Evolutionary conservation across 2,113 vertebrate genomes (phyloP).

Genomic region (Charina bottae): DNA sequence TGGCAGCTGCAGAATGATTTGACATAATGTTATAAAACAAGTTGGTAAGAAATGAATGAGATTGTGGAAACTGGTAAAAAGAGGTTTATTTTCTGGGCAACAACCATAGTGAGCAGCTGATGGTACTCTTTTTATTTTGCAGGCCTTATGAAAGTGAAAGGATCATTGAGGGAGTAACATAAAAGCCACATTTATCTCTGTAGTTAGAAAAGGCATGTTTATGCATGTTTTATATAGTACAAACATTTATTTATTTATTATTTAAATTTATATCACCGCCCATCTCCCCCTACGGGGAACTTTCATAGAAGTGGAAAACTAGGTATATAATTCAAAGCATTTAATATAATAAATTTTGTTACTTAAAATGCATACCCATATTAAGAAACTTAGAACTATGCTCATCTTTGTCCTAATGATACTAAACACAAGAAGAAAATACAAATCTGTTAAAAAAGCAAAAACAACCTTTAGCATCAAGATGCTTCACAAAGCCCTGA

Average conservation of each 20-base stretch:
- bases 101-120: conserved; percentile 37
- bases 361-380: background rate
- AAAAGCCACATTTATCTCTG: background rate
- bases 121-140: conserved; percentile 30
- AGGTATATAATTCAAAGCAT: background rate
- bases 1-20: conserved; percentile 57
- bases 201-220: background rate
- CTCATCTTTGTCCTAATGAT: background rate
- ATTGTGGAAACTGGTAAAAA: conserved; percentile 47
- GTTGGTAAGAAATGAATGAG: conserved; percentile 52
- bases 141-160: conserved; percentile 21
- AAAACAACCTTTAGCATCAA: background rate
- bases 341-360: background rate
- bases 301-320: conserved; percentile 1
- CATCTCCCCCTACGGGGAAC: no score
- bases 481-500: background rate
- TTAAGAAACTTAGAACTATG: background rate
- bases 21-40: conserved; percentile 57
- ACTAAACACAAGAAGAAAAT: background rate
- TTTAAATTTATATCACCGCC: no score
- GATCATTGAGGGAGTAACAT: accelerated
- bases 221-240: background rate
- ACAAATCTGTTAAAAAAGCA: background rate
- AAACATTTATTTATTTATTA: no score
- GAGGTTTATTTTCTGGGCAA: conserved; percentile 33